Evolutionary conservation across 2,113 vertebrate species (phyloP).

Genomic region (Rostratula benghalensis): DNA sequence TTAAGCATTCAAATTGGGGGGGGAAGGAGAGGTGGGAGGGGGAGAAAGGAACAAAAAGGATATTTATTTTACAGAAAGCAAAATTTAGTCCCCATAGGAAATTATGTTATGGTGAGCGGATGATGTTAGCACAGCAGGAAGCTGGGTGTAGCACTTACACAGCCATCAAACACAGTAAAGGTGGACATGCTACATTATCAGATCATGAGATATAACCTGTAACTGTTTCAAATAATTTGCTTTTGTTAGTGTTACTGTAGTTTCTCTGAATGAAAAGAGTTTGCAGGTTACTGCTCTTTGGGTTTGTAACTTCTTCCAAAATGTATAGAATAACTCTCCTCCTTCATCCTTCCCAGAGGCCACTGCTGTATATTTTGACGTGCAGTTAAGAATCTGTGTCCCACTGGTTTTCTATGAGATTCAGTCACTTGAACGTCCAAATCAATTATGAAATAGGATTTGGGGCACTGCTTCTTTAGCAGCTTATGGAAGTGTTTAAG

Average conservation of each 20-base stretch:
- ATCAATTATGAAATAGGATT: background rate
- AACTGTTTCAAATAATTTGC: background rate
- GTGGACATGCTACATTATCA: rapidly evolving
- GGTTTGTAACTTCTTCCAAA: background rate
- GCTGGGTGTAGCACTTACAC: background rate
- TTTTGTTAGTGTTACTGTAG: background rate
- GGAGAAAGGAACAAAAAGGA: background rate
- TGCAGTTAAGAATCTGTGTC: background rate
- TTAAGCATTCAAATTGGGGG: background rate
- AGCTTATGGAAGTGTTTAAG: background rate
- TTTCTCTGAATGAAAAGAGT: background rate
- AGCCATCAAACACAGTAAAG: background rate
- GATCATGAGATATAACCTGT: background rate
- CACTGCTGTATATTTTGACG: background rate
- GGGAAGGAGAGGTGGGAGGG: no score
- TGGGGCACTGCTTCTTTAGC: background rate
- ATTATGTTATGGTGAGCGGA: background rate
- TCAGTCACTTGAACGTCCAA: background rate
- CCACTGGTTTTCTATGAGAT: background rate
- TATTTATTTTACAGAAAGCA: background rate
- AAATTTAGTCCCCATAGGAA: background rate
- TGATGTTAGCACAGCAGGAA: background rate
- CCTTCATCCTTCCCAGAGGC: background rate
- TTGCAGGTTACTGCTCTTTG: background rate
- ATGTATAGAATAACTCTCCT: background rate